These are phyloP conservation scores for Colletes collaris DNA, from an alignment of 2,888 invertebrate species.

Conservation along the genomic window DNA sequence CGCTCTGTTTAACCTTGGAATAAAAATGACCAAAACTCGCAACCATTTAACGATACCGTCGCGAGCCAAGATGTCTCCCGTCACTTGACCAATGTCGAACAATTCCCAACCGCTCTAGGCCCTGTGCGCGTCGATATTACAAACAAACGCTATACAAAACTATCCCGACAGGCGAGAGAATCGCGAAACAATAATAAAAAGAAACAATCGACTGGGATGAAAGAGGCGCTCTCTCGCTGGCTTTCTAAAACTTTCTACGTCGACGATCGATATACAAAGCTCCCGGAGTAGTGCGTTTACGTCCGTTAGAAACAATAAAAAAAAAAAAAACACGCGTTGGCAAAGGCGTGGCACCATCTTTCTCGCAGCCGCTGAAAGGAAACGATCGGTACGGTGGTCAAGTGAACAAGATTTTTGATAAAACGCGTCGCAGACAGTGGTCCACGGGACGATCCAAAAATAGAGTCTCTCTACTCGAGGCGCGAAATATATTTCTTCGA, in stretches of 20 bases:
- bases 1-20: too few species aligned
- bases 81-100: constrained; percentile 3
- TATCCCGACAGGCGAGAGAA: too few species aligned
- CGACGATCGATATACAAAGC: background rate
- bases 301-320: background rate
- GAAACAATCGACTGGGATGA: background rate
- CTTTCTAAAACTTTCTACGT: constrained; percentile 10
- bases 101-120: background rate
- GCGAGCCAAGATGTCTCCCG: constrained; percentile 36
- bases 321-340: background rate
- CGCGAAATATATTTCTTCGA: background rate
- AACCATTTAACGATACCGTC: background rate
- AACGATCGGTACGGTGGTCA: background rate
- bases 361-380: background rate
- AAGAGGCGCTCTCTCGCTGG: background rate
- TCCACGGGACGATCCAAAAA: too few species aligned
- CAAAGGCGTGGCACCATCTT: background rate
- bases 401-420: background rate
- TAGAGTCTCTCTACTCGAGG: too few species aligned
- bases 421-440: background rate
- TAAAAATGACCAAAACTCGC: too few species aligned
- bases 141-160: background rate
- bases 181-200: background rate
- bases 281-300: background rate
- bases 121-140: background rate